Base-by-base conservation (phyloP, 2,797 vertebrate species). In the Trachops cirrhosus region DNA sequence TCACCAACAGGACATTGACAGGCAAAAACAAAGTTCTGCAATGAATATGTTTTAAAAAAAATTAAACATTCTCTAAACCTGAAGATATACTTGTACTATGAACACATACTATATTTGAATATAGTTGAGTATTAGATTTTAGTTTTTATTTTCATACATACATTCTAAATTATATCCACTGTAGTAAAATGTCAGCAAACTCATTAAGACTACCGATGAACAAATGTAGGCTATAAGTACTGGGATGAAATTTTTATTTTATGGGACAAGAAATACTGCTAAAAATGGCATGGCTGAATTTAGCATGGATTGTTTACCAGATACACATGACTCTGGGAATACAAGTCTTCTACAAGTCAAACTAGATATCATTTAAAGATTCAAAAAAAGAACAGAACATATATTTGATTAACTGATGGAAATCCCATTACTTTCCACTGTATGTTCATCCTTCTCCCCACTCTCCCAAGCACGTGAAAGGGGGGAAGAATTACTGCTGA, bases 301-400 rank as follows among this genome's bases (percentile, higher is more conserved):
- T 54, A 86, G 57, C 21, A 83, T 64, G n/a, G 82, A 57, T 18
- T 77, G 48, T 86, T 89, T 52, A 87, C 8, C 84, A 96, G 93
- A 80, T 89, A 82, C 5, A 68, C 59, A 3, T 0, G 85, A 93
- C 48, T 52, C 9, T 88, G 88, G 71, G 54, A 57, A 91, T 39
- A 29, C 26, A 73, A 83, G 26, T 57, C 52, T 71, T 85, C 24
- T 14, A 62, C 0, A n/a, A 89, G 73, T 68, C 19, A 86, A 88
- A 93, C 50, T 54, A 80, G 3, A 2, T 46, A 74, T 24, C 75
- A 74, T 46, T 83, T 92, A 82, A 89, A 87, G 78, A 39, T 46
- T 90, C 9, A 79, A 90, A 90, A 90, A 78, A 62, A 52, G 9
- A 78, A 74, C 0, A 1, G 52, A 91, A 85, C 6, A 39, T 2